Evolutionary conservation across 2,113 vertebrate species (phyloP).

Genomic region (Rynchops niger): DNA sequence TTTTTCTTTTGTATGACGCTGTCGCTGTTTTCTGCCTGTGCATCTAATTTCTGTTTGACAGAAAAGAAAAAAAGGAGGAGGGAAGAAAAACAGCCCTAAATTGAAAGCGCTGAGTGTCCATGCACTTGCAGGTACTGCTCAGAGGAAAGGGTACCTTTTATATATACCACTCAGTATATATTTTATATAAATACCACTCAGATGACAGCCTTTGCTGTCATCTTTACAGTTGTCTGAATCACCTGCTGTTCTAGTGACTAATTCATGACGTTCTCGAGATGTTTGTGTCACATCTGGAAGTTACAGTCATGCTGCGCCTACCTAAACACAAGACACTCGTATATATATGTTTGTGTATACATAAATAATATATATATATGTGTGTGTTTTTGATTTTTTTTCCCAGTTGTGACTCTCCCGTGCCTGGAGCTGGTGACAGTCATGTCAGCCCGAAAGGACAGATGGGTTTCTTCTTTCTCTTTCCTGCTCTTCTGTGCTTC

Average conservation of each 20-base stretch:
- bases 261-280: background rate
- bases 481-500: conserved; percentile 18
- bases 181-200: background rate
- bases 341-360: background rate
- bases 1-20: background rate
- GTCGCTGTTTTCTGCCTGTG: background rate
- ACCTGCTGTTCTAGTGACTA: background rate
- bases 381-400: background rate
- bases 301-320: background rate
- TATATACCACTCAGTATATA: background rate
- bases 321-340: background rate
- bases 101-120: background rate
- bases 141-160: background rate
- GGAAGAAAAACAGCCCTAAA: background rate
- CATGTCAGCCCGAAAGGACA: background rate
- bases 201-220: background rate
- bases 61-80: background rate
- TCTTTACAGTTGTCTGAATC: background rate
- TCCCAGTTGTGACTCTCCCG: background rate
- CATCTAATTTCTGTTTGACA: background rate
- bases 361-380: no score
- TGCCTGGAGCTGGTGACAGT: background rate
- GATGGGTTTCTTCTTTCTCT: background rate
- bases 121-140: background rate
- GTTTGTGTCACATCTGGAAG: background rate